Evolutionary conservation across 2,888 invertebrate species (phyloP).

Genomic region (Cabera pusaria): DNA sequence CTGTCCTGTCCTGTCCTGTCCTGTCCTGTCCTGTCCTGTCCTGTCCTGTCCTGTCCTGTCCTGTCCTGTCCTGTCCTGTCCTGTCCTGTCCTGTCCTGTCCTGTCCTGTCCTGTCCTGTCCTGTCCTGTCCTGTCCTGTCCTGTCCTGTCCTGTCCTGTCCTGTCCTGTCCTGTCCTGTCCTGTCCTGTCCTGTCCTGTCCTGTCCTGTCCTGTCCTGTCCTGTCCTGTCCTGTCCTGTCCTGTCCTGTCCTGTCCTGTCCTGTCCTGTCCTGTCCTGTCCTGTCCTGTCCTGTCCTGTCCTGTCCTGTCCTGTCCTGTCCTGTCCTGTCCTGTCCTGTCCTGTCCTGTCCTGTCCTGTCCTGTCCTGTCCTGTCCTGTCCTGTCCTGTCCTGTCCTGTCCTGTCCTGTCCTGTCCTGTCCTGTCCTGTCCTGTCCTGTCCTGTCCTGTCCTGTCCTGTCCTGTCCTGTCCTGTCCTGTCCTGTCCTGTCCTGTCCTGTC

Average conservation of each 20-base stretch:
- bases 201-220: conserved; percentile 1
- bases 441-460: neutral
- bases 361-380: conserved; percentile 5
- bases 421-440: too few relatives aligned
- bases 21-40: conserved; percentile 7
- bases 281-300: conserved; percentile 5
- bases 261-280: conserved; percentile 6
- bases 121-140: conserved; percentile 7
- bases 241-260: conserved; percentile 7
- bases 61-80: conserved; percentile 8
- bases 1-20: conserved; percentile 6
- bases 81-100: conserved; percentile 8
- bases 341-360: conserved; percentile 6
- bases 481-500: too few relatives aligned
- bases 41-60: conserved; percentile 7
- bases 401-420: too few relatives aligned
- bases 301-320: conserved; percentile 6
- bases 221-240: conserved; percentile 5
- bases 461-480: conserved; percentile 12
- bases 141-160: neutral
- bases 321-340: conserved; percentile 6
- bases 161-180: neutral
- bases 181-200: neutral
- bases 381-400: conserved; percentile 5
- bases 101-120: conserved; percentile 9